phyloP scores from a whole-genome alignment of 2,113 vertebrate species.

The Gorsachius goisagi region DNA sequence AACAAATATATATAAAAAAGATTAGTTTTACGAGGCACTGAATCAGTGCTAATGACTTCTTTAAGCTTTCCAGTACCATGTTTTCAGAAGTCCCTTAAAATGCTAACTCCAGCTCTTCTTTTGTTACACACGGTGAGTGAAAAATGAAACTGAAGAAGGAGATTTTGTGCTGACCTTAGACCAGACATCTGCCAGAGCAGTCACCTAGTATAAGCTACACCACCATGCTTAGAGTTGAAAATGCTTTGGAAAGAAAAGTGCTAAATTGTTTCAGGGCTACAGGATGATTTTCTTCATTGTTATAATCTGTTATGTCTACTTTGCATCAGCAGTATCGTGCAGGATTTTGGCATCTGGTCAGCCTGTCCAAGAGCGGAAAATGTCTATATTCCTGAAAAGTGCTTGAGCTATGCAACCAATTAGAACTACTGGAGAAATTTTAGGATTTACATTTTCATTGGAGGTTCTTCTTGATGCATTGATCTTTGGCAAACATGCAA shows the following conservation, averaged over 20 bases:
- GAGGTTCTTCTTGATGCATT: background rate
- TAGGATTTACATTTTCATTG: background rate
- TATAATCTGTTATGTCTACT: background rate
- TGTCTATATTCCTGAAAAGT: background rate
- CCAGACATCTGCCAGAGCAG: slow-evolving; percentile 20
- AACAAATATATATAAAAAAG: slow-evolving; percentile 3
- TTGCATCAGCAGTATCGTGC: background rate
- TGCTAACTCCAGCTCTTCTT: slow-evolving; percentile 29
- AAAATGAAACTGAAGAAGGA: slow-evolving; percentile 52
- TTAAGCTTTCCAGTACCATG: slow-evolving; percentile 3
- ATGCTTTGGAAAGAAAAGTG: background rate
- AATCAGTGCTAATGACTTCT: slow-evolving; percentile 10
- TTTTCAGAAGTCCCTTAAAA: slow-evolving; percentile 17
- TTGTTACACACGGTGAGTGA: background rate
- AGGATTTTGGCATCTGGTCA: background rate
- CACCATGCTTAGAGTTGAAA: background rate
- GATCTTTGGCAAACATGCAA: background rate
- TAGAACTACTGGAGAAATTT: background rate
- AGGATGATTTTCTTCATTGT: background rate
- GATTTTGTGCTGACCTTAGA: slow-evolving; percentile 45
- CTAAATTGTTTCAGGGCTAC: background rate
- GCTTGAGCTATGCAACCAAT: background rate
- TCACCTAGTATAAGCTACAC: background rate
- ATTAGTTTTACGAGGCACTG: background rate
- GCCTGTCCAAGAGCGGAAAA: background rate